Conservation (phyloP, 2,113 vertebrate genomes). For the Gallinago jamesoni region DNA sequence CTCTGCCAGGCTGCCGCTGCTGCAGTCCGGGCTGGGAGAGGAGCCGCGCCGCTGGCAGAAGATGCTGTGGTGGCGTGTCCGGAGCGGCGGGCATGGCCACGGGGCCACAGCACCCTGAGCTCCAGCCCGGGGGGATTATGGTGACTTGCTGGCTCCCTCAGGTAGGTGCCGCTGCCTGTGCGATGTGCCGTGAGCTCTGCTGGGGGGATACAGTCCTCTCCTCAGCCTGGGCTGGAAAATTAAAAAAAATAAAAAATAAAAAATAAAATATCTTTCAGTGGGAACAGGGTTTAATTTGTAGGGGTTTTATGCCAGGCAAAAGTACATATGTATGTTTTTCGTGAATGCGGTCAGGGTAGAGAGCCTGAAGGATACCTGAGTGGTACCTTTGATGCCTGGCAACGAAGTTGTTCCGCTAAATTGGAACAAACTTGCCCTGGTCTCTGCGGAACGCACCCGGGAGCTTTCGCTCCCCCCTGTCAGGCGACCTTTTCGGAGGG, state of each 20-base stretch:
- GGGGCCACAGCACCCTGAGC: not conserved
- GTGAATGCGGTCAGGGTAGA: not conserved
- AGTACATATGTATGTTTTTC: not conserved
- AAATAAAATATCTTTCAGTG: not conserved
- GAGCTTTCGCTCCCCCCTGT: not conserved
- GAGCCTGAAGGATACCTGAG: not conserved
- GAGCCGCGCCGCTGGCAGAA: not conserved
- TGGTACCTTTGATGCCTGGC: not conserved
- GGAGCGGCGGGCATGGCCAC: not conserved
- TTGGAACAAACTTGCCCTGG: not conserved
- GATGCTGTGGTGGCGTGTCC: slow-evolving; percentile 26
- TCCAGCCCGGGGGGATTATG: slow-evolving; percentile 19
- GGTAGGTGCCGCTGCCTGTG: slow-evolving; percentile 45
- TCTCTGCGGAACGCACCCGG: not conserved
- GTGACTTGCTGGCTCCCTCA: not conserved
- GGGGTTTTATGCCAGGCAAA: not conserved
- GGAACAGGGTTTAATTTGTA: not conserved
- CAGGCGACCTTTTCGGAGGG: not conserved
- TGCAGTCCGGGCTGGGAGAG: not conserved
- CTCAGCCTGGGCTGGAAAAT: not conserved
- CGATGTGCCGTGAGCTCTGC: not conserved
- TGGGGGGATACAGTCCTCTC: not conserved
- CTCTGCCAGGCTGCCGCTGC: slow-evolving; percentile 19
- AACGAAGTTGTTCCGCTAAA: slow-evolving; percentile 44
- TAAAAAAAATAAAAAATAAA: not conserved